Evolutionary conservation across 2,888 invertebrate species (phyloP).

Genomic region (Melieria picta): DNA sequence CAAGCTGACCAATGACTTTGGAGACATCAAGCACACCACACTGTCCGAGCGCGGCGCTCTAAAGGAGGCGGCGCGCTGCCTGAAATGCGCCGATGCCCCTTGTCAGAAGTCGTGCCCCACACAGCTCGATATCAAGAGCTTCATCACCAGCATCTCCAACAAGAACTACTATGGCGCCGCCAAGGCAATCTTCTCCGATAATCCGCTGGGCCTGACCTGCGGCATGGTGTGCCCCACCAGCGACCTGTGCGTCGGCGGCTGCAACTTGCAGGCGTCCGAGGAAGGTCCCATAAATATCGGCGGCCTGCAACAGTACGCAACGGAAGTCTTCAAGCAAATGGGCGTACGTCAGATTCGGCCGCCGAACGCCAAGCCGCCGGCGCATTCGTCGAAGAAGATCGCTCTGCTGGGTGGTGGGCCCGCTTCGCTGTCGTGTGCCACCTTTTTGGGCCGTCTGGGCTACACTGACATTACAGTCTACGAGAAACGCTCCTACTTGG

Average conservation of each 20-base stretch:
- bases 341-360: slow-evolving; percentile 87
- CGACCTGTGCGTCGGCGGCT: slow-evolving; percentile 97
- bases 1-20: slow-evolving; percentile 86
- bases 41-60: slow-evolving; percentile 94
- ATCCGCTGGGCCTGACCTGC: slow-evolving; percentile 93
- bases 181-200: slow-evolving; percentile 95
- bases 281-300: slow-evolving; percentile 99
- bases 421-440: slow-evolving; percentile 95
- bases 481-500: slow-evolving; percentile 86
- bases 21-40: slow-evolving; percentile 97
- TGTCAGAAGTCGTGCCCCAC: slow-evolving; percentile 99
- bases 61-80: slow-evolving; percentile 85
- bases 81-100: slow-evolving; percentile 95
- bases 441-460: slow-evolving; percentile 92
- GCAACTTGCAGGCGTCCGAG: slow-evolving; percentile 94
- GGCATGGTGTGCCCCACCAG: slow-evolving; percentile 99
- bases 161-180: slow-evolving; percentile 99
- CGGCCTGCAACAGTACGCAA: slow-evolving; percentile 96
- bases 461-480: slow-evolving; percentile 92
- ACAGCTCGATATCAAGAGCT: slow-evolving; percentile 95
- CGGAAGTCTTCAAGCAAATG: slow-evolving; percentile 96
- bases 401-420: slow-evolving; percentile 95
- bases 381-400: slow-evolving; percentile 70
- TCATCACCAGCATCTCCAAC: slow-evolving; percentile 95
- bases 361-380: slow-evolving; percentile 72